Conservation (phyloP, 2,888 invertebrate species). For the Escarpia spicata region DNA sequence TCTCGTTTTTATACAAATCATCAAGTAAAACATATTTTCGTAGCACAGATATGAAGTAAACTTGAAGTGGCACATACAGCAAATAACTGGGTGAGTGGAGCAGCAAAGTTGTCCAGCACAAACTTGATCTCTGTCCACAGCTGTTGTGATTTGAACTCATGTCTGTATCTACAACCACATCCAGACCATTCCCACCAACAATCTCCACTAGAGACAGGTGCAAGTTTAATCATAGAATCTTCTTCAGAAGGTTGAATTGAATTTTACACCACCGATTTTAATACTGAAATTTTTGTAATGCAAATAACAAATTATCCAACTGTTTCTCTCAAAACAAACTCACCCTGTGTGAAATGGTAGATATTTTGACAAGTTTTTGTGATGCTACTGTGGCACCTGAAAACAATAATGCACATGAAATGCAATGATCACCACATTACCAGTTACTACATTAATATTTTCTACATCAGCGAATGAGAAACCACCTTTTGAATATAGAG, state of each 20-base stretch:
- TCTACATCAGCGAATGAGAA: not conserved
- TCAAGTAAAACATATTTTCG: not conserved
- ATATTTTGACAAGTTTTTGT: not conserved
- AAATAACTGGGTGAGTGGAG: constrained; percentile 80
- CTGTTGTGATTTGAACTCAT: constrained; percentile 92
- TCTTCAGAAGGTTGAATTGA: not conserved
- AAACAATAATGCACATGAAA: not conserved
- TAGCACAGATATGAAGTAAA: not conserved
- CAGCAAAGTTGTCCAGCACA: constrained; percentile 92
- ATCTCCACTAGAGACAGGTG: not conserved
- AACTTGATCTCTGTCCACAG: constrained; percentile 97
- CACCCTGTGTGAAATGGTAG: not conserved
- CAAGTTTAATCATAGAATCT: not conserved
- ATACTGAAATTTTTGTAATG: not conserved
- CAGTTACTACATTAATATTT: not conserved
- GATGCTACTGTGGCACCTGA: not conserved
- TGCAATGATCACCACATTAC: not conserved
- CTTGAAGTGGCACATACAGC: constrained; percentile 69
- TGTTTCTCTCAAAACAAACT: not conserved
- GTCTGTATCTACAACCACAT: constrained; percentile 75
- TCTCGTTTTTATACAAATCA: not conserved
- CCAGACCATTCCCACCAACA: not conserved
- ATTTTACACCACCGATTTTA: not conserved
- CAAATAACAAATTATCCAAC: not conserved
- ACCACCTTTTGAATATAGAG: constrained; percentile 87